Evolutionary conservation across 2,797 vertebrate genomes (phyloP).

Genomic region (Anomalospiza imberbis): DNA sequence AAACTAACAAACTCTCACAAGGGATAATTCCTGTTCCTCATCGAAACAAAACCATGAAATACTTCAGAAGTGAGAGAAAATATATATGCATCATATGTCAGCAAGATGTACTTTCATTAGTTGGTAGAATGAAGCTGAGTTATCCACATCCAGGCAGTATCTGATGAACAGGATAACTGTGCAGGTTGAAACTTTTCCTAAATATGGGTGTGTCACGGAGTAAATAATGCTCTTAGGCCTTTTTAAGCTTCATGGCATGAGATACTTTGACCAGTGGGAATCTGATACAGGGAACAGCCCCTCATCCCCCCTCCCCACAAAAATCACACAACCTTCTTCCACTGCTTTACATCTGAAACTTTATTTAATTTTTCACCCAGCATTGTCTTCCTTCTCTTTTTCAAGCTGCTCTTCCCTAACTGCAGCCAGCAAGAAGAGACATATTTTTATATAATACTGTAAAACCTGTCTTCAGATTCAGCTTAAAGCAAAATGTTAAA

Average conservation of each 20-base stretch:
- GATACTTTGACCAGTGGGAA: background rate
- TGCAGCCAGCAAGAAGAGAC: background rate
- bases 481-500: background rate
- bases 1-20: background rate
- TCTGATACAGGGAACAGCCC: background rate
- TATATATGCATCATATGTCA: background rate
- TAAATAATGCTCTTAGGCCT: background rate
- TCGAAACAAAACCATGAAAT: background rate
- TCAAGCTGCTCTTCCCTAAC: background rate
- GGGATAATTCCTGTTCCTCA: background rate
- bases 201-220: background rate
- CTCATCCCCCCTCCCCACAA: background rate
- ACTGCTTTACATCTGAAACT: background rate
- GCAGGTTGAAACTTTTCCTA: background rate
- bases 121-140: background rate
- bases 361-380: background rate
- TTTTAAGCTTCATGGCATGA: background rate
- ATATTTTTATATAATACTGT: background rate
- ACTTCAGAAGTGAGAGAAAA: background rate
- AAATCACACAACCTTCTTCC: background rate
- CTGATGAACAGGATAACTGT: background rate
- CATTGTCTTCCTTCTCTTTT: background rate
- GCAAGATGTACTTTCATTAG: background rate
- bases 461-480: background rate
- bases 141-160: background rate